Evolutionary conservation across 2,888 invertebrate genomes (phyloP).

Genomic region (Himalopsyche anomala): DNA sequence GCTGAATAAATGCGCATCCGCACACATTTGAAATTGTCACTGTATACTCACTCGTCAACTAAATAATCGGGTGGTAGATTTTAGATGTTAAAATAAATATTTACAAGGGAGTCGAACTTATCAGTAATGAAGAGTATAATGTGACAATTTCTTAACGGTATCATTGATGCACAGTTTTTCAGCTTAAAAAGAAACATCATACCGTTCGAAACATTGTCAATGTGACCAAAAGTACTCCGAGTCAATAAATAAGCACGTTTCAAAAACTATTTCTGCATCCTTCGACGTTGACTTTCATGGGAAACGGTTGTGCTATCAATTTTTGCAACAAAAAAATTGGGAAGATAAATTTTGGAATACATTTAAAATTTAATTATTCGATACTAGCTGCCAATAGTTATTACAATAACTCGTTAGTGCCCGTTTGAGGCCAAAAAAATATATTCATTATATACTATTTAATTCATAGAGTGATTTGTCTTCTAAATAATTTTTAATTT

Average conservation of each 20-base stretch:
- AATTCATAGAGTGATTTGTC: not conserved
- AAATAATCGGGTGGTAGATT: not conserved
- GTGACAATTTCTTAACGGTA: not conserved
- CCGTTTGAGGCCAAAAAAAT: not conserved
- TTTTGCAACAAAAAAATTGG: not conserved
- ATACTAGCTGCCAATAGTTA: not conserved
- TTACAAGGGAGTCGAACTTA: not conserved
- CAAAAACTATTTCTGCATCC: constrained; percentile 12
- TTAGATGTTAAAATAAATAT: not conserved
- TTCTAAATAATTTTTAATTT: not conserved
- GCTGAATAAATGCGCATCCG: not conserved
- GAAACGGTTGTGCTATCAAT: not conserved
- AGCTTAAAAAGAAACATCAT: constrained; percentile 18
- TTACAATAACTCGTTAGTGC: not conserved
- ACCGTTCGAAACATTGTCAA: constrained; percentile 31
- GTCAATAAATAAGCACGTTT: constrained; percentile 6
- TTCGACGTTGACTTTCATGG: not conserved
- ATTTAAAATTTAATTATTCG: not conserved
- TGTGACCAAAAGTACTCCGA: constrained; percentile 4
- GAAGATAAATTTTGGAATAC: not conserved
- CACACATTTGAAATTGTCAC: constrained; percentile 1
- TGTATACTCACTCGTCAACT: not conserved
- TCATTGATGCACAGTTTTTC: not conserved
- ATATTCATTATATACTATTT: not conserved
- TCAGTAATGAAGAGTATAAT: not conserved